phyloP scores from a whole-genome alignment of 2,113 vertebrate genomes.

The Pollimyrus isidori region DNA sequence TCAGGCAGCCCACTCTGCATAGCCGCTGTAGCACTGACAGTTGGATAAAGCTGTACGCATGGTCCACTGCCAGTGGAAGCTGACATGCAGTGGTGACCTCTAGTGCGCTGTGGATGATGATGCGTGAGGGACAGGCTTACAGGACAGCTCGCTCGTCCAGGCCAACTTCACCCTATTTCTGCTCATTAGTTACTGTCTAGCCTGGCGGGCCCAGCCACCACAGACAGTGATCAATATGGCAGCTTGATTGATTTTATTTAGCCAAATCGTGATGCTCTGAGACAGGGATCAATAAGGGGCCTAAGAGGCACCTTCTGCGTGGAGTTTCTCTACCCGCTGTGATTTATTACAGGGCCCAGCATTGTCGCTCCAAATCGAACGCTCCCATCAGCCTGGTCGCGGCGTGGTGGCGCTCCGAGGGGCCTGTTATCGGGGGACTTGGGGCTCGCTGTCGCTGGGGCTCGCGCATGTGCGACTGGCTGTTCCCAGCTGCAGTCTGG shows the following conservation, averaged over 20 bases:
- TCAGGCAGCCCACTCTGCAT: background rate
- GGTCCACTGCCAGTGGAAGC: background rate
- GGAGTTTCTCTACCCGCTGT: slow-evolving; percentile 14
- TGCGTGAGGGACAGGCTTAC: background rate
- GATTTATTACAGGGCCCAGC: slow-evolving; percentile 22
- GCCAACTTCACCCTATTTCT: slow-evolving; percentile 11
- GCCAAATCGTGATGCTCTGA: slow-evolving; percentile 25
- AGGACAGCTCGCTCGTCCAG: background rate
- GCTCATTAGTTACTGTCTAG: slow-evolving; percentile 36
- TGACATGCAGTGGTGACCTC: background rate
- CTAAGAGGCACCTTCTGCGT: slow-evolving; percentile 17
- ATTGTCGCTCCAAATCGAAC: slow-evolving; percentile 19
- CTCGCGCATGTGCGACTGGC: background rate
- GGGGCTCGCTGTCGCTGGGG: background rate
- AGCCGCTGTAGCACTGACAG: background rate
- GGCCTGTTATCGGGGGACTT: background rate
- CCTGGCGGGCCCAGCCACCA: slow-evolving; percentile 12
- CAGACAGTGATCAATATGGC: slow-evolving; percentile 25
- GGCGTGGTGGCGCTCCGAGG: background rate
- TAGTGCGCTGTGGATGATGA: background rate
- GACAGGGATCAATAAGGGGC: slow-evolving; percentile 33
- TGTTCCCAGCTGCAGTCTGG: background rate
- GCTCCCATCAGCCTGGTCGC: slow-evolving; percentile 1
- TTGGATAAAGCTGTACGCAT: background rate
- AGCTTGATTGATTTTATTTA: slow-evolving; percentile 32